Percentiles rank a stretch among this genome's conserved stretches.
Conservation (phyloP, 2,113 vertebrate genomes). For the Myiozetetes cayanensis region DNA sequence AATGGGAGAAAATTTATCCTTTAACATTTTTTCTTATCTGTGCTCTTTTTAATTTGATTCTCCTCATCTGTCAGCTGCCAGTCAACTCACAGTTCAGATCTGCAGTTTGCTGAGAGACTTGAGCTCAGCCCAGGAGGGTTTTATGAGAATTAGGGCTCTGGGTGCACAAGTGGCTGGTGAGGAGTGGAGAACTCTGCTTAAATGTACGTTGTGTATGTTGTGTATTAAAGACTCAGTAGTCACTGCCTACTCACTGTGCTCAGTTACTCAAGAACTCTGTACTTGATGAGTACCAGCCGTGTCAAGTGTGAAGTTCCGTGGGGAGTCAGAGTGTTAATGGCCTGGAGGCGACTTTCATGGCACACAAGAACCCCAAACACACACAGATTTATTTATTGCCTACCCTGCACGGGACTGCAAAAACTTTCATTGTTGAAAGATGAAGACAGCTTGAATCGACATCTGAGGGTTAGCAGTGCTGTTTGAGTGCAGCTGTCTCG, state of each 20-base stretch:
- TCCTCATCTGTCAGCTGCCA: background rate
- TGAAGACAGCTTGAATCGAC: background rate
- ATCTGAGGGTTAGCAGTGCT: background rate
- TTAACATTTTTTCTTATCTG: background rate
- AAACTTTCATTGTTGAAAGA: background rate
- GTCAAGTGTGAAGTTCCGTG: background rate
- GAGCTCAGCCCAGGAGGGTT: background rate
- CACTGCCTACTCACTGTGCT: background rate
- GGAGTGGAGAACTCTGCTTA: background rate
- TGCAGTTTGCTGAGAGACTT: background rate
- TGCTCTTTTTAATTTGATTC: background rate
- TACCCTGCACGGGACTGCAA: background rate
- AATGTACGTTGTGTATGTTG: fast-evolving
- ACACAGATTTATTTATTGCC: background rate
- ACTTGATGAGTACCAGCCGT: background rate
- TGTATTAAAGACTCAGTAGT: background rate
- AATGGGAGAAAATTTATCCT: background rate
- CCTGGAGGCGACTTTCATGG: background rate
- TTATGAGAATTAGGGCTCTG: background rate
- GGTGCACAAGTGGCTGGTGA: background rate
- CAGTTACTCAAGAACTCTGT: background rate
- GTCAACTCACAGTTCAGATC: background rate
- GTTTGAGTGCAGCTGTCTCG: background rate
- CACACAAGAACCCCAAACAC: background rate
- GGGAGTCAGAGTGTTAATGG: background rate